These are phyloP conservation scores for Heliconius congener DNA, from an alignment of 1,140 invertebrate genomes.

Conservation along the genomic window DNA sequence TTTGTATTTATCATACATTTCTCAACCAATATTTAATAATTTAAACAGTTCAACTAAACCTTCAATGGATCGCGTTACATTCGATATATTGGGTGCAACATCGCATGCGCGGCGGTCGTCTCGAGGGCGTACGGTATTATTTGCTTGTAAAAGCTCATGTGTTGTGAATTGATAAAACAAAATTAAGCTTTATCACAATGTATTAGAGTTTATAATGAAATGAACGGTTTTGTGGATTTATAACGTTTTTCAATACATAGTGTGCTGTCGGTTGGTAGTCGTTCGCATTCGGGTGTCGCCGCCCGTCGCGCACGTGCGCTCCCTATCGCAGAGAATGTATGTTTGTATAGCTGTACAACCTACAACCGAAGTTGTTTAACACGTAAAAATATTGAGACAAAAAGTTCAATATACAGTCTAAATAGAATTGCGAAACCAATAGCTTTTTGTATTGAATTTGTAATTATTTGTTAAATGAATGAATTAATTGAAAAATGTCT, in stretches of 20 bases:
- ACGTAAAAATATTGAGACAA: conserved; percentile 12
- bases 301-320: conserved; percentile 54
- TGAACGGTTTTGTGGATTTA: background rate
- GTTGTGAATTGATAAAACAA: background rate
- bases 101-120: conserved; percentile 56
- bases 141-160: conserved; percentile 27
- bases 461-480: too few species aligned
- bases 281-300: conserved; percentile 53
- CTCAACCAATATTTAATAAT: conserved; percentile 8
- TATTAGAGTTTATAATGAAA: conserved; percentile 24
- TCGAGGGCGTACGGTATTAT: conserved; percentile 50
- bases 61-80: conserved; percentile 50
- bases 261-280: conserved; percentile 40
- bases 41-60: conserved; percentile 9
- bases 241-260: conserved; percentile 5
- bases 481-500: background rate
- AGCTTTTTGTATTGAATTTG: too few species aligned
- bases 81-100: conserved; percentile 44
- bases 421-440: background rate
- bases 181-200: background rate
- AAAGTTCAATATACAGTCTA: background rate
- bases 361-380: conserved; percentile 30
- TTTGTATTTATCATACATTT: conserved; percentile 35
- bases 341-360: conserved; percentile 44
- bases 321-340: conserved; percentile 41